These are phyloP conservation scores for Dilophus febrilis DNA, from an alignment of 2,888 invertebrate species.

Conservation along the genomic window DNA sequence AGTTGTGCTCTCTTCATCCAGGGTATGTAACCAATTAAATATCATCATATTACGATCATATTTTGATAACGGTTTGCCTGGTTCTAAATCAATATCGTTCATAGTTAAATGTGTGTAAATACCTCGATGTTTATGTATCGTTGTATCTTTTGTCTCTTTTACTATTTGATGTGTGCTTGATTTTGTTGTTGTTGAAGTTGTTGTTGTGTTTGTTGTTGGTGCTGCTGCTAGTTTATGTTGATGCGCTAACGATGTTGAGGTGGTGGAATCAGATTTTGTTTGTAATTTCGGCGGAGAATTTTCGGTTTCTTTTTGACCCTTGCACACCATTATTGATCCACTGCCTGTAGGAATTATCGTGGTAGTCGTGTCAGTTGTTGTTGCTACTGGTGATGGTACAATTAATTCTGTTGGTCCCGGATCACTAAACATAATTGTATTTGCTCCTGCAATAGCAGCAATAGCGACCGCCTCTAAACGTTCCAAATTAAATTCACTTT, in stretches of 20 bases:
- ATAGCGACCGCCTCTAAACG: slow-evolving; percentile 45
- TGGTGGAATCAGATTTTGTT: slow-evolving; percentile 18
- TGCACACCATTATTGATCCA: neutral
- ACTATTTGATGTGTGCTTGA: neutral
- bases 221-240: too few relatives aligned
- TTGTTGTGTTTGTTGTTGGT: neutral
- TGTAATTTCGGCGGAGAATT: slow-evolving; percentile 17
- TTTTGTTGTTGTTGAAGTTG: neutral
- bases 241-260: slow-evolving; percentile 5
- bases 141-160: slow-evolving; percentile 6
- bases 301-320: neutral
- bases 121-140: slow-evolving; percentile 12
- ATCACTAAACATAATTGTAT: neutral
- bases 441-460: slow-evolving; percentile 27
- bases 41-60: slow-evolving; percentile 92
- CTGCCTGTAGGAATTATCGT: neutral
- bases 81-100: slow-evolving; percentile 61
- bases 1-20: slow-evolving; percentile 49
- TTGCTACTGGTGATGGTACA: slow-evolving; percentile 9
- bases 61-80: slow-evolving; percentile 70
- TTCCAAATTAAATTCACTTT: slow-evolving; percentile 72
- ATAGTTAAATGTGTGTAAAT: slow-evolving; percentile 41
- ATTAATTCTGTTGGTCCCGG: slow-evolving; percentile 14
- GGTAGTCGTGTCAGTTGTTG: neutral
- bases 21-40: slow-evolving; percentile 82